phyloP scores from a whole-genome alignment of 2,888 invertebrate genomes.

The Xanthia icteritia region DNA sequence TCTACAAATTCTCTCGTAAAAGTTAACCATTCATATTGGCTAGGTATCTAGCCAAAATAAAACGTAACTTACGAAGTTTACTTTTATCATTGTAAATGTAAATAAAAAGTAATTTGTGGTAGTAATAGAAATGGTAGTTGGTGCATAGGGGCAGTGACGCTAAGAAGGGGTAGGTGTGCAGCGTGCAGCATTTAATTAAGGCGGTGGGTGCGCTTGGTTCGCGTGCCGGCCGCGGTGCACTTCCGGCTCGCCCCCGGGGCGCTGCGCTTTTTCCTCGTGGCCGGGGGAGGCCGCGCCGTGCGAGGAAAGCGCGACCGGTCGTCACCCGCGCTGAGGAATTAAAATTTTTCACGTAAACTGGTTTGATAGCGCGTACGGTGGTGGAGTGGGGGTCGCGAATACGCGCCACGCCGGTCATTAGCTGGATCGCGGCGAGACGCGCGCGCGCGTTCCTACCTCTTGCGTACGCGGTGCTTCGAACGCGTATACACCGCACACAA shows the following conservation, averaged over 20 bases:
- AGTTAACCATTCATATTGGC: background rate
- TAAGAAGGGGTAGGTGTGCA: conserved; percentile 81
- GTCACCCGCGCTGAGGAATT: conserved; percentile 87
- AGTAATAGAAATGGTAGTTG: conserved; percentile 54
- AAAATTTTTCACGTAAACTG: conserved; percentile 90
- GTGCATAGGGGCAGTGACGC: conserved; percentile 57
- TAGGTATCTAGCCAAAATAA: background rate
- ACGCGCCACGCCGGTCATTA: conserved; percentile 88
- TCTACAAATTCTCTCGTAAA: conserved; percentile 4
- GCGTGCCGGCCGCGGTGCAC: conserved; percentile 88
- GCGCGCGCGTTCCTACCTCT: conserved; percentile 80
- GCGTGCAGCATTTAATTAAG: conserved; percentile 88
- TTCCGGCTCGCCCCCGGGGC: conserved; percentile 87
- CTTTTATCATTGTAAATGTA: conserved; percentile 21
- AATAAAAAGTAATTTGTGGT: conserved; percentile 53
- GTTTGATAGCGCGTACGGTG: conserved; percentile 89
- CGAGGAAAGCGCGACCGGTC: conserved; percentile 89
- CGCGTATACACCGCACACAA: conserved; percentile 57
- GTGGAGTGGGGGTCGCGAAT: conserved; percentile 89
- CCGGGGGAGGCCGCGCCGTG: conserved; percentile 77
- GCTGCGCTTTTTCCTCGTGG: conserved; percentile 87
- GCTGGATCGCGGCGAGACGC: conserved; percentile 85
- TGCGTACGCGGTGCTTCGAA: conserved; percentile 76
- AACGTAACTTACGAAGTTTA: background rate
- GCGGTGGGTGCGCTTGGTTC: conserved; percentile 88